Evolutionary conservation across 2,888 invertebrate species (phyloP).

Genomic region (Dilophus febrilis): DNA sequence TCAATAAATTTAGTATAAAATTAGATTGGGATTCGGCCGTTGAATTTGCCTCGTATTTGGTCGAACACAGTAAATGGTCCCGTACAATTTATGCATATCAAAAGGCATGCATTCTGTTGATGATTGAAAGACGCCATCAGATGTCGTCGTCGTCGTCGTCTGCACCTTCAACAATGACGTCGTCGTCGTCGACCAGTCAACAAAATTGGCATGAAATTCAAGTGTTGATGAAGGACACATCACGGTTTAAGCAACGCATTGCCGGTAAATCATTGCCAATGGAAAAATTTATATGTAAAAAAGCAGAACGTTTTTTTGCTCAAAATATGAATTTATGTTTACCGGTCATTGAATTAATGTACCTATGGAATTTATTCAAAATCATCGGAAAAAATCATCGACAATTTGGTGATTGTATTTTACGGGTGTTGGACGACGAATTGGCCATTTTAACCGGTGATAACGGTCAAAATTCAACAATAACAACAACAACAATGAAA

Average conservation of each 20-base stretch:
- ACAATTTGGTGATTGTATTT: slow-evolving; percentile 41
- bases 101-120: slow-evolving; percentile 65
- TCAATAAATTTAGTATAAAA: slow-evolving; percentile 34
- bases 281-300: slow-evolving; percentile 89
- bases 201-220: background rate
- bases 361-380: slow-evolving; percentile 84
- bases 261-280: slow-evolving; percentile 94
- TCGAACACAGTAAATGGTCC: slow-evolving; percentile 79
- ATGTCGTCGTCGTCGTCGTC: background rate
- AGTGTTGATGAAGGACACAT: slow-evolving; percentile 37
- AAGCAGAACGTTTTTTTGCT: slow-evolving; percentile 57
- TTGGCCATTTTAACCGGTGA: too few relatives aligned
- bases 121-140: slow-evolving; percentile 33
- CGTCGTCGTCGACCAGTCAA: background rate
- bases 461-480: too few relatives aligned
- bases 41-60: slow-evolving; percentile 49
- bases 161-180: background rate
- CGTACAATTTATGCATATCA: slow-evolving; percentile 82
- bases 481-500: too few relatives aligned
- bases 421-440: slow-evolving; percentile 42
- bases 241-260: slow-evolving; percentile 69
- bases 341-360: slow-evolving; percentile 76
- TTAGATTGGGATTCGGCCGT: slow-evolving; percentile 66
- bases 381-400: slow-evolving; percentile 56
- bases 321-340: slow-evolving; percentile 58